Base-by-base conservation (phyloP, 2,888 invertebrate genomes). In the Axea sp. region DNA sequence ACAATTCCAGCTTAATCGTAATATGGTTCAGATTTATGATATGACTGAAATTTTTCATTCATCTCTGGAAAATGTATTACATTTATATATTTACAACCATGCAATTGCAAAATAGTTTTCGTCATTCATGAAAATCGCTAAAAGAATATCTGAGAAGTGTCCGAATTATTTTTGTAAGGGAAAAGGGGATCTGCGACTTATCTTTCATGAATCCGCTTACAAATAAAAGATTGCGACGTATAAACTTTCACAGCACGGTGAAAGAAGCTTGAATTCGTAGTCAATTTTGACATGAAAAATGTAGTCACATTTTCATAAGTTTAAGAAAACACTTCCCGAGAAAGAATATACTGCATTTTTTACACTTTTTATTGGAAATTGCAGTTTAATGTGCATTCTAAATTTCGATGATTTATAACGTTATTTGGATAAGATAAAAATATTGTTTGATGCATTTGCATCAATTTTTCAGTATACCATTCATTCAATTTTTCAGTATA, bases 211-310 rank as follows among this genome's bases (percentile, higher is more conserved):
- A 69, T 69, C 45, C 35, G 31, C 39, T 62, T 53, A 53, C 24
- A 62, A 60, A 69, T 45, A 53, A 60, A 69, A 60, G 53, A 53
- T 53, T 55, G 45, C 51, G 24, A 8, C 19, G 60, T 60, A 57
- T 49, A 14, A 57, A 55, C 31, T 67, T 45, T 57, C 67, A 14
- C 39, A 33, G 37, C 26, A 22, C 12, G 26, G 9, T 41, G 67
- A 57, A 67, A 59, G 49, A 37, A 57, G 41, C 33, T 41, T 15
- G 47, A 43, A 69, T 47, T 53, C 45, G 14, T 47, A 69, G 43
- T 69, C 69, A 53, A 69, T 69, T 53, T 69, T 39, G 37, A 19
- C 28, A 53, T 65, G 65, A 62, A 65, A 65, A 53, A 65, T 65
- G 53, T 45, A 37, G 19, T 19, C 28, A 49, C 39, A 49, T 37